Conservation (phyloP, 2,113 vertebrate species). For the Hyperoodon ampullatus region DNA sequence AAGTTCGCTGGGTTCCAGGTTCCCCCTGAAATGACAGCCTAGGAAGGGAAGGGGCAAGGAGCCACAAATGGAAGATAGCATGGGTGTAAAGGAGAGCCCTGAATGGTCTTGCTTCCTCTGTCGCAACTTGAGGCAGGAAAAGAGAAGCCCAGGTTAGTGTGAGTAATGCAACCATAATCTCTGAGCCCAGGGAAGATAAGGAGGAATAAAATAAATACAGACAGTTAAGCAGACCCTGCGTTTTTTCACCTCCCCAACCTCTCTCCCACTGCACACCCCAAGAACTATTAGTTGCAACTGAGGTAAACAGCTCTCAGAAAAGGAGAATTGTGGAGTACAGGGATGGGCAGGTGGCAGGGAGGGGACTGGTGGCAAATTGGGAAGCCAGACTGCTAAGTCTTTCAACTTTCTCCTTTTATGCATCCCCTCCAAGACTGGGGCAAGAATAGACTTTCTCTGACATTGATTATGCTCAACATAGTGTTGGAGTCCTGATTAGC, state of each 20-base stretch:
- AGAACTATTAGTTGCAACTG: background rate
- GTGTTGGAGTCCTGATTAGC: background rate
- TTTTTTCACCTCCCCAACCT: background rate
- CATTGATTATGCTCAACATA: background rate
- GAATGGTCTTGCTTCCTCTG: background rate
- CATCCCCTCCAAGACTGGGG: background rate
- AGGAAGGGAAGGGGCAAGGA: background rate
- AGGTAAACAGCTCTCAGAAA: background rate
- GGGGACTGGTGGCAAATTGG: background rate
- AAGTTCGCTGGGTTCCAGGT: background rate
- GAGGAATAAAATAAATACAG: background rate
- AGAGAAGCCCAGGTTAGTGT: background rate
- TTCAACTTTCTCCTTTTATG: background rate
- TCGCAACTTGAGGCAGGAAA: background rate
- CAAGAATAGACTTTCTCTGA: background rate
- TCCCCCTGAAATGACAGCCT: background rate
- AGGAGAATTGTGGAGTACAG: background rate
- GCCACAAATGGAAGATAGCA: background rate
- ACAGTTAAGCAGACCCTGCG: background rate
- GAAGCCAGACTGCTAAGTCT: background rate
- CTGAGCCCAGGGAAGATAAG: background rate
- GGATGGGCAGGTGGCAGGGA: background rate
- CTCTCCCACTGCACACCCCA: background rate
- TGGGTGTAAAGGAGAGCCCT: background rate
- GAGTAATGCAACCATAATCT: background rate